These are phyloP conservation scores for Melanotaenia maccullochi DNA, from an alignment of 2,797 vertebrate genomes.

Conservation along the genomic window DNA sequence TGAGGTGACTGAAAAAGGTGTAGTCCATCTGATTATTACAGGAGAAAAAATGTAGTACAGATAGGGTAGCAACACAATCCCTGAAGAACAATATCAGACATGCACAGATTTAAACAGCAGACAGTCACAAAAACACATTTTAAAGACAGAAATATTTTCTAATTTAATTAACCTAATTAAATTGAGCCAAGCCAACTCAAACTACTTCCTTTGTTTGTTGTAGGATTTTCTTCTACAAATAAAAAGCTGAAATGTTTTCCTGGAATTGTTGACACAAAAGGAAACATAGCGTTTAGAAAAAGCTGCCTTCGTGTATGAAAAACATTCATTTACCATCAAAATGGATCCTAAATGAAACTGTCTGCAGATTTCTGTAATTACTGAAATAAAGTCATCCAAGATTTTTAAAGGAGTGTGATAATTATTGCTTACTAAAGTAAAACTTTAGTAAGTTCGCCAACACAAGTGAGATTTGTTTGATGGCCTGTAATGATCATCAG, in stretches of 20 bases:
- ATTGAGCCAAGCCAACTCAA: too few relatives aligned
- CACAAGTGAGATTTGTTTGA: not conserved
- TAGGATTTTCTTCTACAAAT: not conserved
- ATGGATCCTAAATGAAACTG: slow-evolving; percentile 28
- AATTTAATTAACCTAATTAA: too few relatives aligned
- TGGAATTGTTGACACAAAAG: too few relatives aligned
- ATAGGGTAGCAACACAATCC: too few relatives aligned
- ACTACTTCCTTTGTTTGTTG: too few relatives aligned
- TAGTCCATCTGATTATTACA: not conserved
- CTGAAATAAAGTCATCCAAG: slow-evolving; percentile 5
- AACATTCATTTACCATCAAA: slow-evolving; percentile 24
- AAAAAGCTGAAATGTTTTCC: not conserved
- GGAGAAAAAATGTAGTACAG: not conserved
- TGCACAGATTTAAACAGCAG: too few relatives aligned
- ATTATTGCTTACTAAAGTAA: slow-evolving; percentile 24
- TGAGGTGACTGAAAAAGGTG: not conserved
- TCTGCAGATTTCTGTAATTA: slow-evolving; percentile 29
- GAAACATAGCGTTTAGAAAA: too few relatives aligned
- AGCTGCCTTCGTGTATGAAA: not conserved
- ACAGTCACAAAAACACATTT: too few relatives aligned
- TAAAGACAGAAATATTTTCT: too few relatives aligned
- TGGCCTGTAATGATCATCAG: not conserved
- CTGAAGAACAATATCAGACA: too few relatives aligned
- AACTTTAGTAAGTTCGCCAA: slow-evolving; percentile 10
- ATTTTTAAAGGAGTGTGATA: slow-evolving; percentile 1